Evolutionary conservation across 2,888 invertebrate genomes (phyloP).

Genomic region (Catocala nupta): DNA sequence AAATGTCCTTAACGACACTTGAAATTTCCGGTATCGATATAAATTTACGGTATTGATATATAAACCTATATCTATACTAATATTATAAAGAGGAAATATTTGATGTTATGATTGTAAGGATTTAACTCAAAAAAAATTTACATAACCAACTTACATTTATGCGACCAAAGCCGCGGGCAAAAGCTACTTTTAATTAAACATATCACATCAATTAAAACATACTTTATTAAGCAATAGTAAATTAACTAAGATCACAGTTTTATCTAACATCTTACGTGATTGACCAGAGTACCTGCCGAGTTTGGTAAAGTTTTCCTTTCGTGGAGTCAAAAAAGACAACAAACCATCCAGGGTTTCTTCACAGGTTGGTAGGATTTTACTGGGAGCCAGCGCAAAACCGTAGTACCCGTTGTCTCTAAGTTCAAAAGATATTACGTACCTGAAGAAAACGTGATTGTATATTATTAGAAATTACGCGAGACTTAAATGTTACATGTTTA

Average conservation of each 20-base stretch:
- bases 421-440: slow-evolving; percentile 90
- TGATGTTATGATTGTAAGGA: too few species aligned
- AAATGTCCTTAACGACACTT: too few species aligned
- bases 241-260: slow-evolving; percentile 56
- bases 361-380: slow-evolving; percentile 89
- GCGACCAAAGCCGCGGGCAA: too few species aligned
- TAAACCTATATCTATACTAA: too few species aligned
- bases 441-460: slow-evolving; percentile 36
- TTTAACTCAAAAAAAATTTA: too few species aligned
- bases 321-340: slow-evolving; percentile 54
- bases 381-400: slow-evolving; percentile 90
- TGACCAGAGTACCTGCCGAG: neutral
- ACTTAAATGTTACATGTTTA: too few species aligned
- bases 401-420: slow-evolving; percentile 87
- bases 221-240: slow-evolving; percentile 65
- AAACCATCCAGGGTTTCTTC: slow-evolving; percentile 88
- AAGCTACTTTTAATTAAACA: slow-evolving; percentile 1
- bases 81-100: too few species aligned
- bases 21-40: too few species aligned
- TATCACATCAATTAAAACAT: slow-evolving; percentile 50
- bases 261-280: slow-evolving; percentile 40
- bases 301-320: neutral
- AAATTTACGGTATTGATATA: too few species aligned
- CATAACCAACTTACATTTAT: too few species aligned
- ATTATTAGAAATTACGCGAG: too few species aligned